Percentiles rank a stretch among this genome's conserved stretches.
These are phyloP conservation scores for Coptotermes formosanus DNA, from an alignment of 1,140 invertebrate genomes.

Conservation along the genomic window DNA sequence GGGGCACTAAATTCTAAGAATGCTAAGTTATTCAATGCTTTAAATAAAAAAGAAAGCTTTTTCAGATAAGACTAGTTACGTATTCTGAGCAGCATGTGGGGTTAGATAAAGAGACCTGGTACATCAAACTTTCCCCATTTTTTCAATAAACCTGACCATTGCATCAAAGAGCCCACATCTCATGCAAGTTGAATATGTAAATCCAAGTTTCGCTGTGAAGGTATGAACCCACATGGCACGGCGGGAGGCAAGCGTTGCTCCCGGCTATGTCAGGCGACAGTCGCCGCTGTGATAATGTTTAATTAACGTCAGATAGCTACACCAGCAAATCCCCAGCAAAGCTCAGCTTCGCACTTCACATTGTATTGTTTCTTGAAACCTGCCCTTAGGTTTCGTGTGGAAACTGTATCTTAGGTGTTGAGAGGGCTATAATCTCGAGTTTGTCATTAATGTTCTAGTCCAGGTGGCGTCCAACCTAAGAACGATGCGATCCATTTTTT, in stretches of 20 bases:
- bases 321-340: not conserved
- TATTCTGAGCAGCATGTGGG: not conserved
- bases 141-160: not conserved
- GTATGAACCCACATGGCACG: not conserved
- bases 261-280: not conserved
- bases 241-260: not conserved
- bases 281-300: not conserved
- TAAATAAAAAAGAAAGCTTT: not conserved
- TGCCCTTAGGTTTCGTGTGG: no score
- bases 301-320: not conserved
- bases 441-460: no score
- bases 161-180: slow-evolving; percentile 5
- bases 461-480: no score
- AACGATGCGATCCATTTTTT: no score
- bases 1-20: not conserved
- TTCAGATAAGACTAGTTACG: not conserved
- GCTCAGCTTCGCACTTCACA: no score
- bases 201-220: not conserved
- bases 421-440: no score
- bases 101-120: not conserved
- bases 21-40: not conserved
- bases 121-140: not conserved
- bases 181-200: not conserved
- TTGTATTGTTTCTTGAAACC: no score
- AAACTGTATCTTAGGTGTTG: no score